Base-by-base conservation (phyloP, 2,888 invertebrate species). In the Mermis nigrescens region DNA sequence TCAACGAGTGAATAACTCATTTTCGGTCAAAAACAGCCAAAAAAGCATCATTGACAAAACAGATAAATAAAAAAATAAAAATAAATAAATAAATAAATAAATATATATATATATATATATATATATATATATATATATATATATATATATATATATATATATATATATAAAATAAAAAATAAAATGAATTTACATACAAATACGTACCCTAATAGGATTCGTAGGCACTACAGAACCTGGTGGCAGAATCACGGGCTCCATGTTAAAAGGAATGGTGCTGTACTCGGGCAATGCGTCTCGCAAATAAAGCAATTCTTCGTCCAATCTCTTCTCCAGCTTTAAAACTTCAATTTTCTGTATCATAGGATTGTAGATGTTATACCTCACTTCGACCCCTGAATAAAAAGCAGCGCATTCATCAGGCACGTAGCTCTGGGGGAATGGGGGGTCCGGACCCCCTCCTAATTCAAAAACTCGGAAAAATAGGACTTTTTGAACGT, bases 341-440 rank as follows among this genome's bases (percentile, higher is more conserved):
- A 99, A 75, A 1, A 94, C 86, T 76, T 92, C 88, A 38, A 99
- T 83, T 70, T 81, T 83, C 67, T 83, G 83, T 63, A 99, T 80
- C 0, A 85, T 82, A 19, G 98, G 95, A 75, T 90, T 92, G 70
- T 99, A 99, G 70, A 95, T 76, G 62, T 91, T 84, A 76, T 85
- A 94, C 64, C 79, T 74, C 65, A 85, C 78, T 76, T 84, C 83
- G 55, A 82, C 74, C 29, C 80, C 80, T 80, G 48, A 45, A 68
- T 62, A 2, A 52, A n/a, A 48, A 48, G 24, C 7, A 48, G n/a
- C n/a, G n/a, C n/a, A n/a, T n/a, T n/a, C n/a, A n/a, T n/a, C n/a
- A n/a, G n/a, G n/a, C n/a, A n/a, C n/a, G n/a, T n/a, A n/a, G n/a
- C n/a, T n/a, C n/a, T n/a, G n/a, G n/a, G n/a, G n/a, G n/a, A n/a